A percentile compares a stretch with the other conserved stretches of the same genome.
phyloP scores from a whole-genome alignment of 2,888 invertebrate genomes.

The Drosophila mimica region DNA sequence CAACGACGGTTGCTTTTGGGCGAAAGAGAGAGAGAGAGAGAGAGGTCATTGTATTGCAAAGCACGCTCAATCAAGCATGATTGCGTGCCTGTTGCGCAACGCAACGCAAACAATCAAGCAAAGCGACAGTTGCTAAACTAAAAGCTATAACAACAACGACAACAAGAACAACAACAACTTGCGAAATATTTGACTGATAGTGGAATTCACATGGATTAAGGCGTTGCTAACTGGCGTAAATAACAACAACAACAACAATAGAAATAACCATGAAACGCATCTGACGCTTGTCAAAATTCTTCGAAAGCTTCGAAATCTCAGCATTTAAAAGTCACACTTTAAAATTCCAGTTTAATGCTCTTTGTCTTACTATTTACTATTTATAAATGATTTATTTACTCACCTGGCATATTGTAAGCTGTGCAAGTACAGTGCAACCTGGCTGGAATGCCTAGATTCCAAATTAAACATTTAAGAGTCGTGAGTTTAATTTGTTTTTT shows the following conservation, averaged over 20 bases:
- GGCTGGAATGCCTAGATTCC: background rate
- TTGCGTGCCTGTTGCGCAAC: slow-evolving; percentile 61
- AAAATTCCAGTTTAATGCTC: background rate
- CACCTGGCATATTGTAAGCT: background rate
- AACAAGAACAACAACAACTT: slow-evolving; percentile 23
- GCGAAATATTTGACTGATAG: slow-evolving; percentile 47
- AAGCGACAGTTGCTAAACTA: slow-evolving; percentile 41
- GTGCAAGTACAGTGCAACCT: slow-evolving; percentile 1
- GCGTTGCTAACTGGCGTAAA: slow-evolving; percentile 58
- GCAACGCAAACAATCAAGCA: slow-evolving; percentile 4
- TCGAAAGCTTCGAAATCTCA: background rate
- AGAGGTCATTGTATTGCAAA: slow-evolving; percentile 62
- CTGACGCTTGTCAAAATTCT: slow-evolving; percentile 12
- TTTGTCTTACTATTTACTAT: background rate
- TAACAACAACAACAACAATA: slow-evolving; percentile 32
- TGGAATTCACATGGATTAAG: slow-evolving; percentile 46
- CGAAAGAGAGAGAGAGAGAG: background rate
- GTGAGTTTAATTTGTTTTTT: background rate
- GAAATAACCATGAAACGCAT: slow-evolving; percentile 1
- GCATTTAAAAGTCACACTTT: background rate
- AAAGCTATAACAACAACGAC: slow-evolving; percentile 27
- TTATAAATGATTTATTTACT: background rate
- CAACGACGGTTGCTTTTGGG: background rate
- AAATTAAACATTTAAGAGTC: background rate
- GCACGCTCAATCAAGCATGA: slow-evolving; percentile 57